Base-by-base conservation (phyloP, 2,113 vertebrate genomes). In the Isichthys henryi region DNA sequence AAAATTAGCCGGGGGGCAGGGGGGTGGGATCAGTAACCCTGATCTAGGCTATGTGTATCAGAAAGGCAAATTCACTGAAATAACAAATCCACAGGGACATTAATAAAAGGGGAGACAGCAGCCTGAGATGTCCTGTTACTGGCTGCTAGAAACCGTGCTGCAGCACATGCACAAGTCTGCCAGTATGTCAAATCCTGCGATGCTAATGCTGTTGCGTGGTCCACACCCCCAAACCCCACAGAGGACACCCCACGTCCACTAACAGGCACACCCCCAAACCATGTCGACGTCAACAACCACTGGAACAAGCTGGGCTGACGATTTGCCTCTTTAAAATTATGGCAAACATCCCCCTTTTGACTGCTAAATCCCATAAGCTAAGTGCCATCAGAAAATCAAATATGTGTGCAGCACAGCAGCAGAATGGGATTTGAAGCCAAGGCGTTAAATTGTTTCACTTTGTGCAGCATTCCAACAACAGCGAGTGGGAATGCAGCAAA, bases 61-160 rank as follows among this genome's bases (percentile, higher is more conserved):
- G 46, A 3, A 46, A 85, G 50, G 31, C 35, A 13, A 19, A 43
- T 43, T 80, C 31, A 80, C 74, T 39, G 13, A 80, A 80, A 80
- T 43, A 43, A 74, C 66, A 74, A 2, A 80, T 80, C 31, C 62
- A 31, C 62, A 70, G 74, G 43, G 66, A 27, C 31, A 35, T 74
- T 74, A 15, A 15, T 35, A 74, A 35, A n/a, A 74, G 31, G 70
- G 15, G 35, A 39, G 31, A 43, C 2, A 19, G 31, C 11, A 39
- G 74, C 35, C 74, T 39, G 31, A 80, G 74, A 35, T 77, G 74
- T 39, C 88, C 62, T 89, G 82, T 91, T 88, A 90, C 83, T 88
- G 90, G 62, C n/a, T 80, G 88, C 66, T 86, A 70, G 80, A 53
- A 89, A 92, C 92, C 88, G 83, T 90, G 83, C 88, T 90, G 89